phyloP scores from a whole-genome alignment of 2,797 vertebrate genomes.

The Phrynocephalus vlangalii region DNA sequence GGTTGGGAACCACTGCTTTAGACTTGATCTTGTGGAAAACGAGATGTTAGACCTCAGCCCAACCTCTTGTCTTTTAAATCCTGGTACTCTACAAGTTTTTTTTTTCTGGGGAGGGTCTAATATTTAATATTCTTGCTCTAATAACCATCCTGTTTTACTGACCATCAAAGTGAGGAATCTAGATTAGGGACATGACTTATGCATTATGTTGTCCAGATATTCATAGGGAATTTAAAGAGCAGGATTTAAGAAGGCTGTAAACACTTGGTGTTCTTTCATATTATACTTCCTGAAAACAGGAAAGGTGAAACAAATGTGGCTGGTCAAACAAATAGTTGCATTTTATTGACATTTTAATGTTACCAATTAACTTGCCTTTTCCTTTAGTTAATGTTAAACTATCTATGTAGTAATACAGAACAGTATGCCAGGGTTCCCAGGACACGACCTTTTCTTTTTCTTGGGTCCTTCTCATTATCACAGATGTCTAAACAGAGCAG shows the following conservation, averaged over 20 bases:
- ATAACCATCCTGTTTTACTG: not conserved
- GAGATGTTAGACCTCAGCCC: not conserved
- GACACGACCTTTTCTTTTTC: not conserved
- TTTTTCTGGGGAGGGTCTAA: too few species aligned
- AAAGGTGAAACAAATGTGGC: not conserved
- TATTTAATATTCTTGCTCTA: too few species aligned
- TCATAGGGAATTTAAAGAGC: not conserved
- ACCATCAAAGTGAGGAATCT: not conserved
- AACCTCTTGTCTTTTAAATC: not conserved
- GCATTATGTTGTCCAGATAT: not conserved
- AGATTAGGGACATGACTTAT: too few species aligned
- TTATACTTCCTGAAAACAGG: not conserved
- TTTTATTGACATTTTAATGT: slow-evolving; percentile 7
- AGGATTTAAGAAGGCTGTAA: not conserved
- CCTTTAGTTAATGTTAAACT: not conserved
- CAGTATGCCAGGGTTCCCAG: too few species aligned
- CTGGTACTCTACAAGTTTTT: too few species aligned
- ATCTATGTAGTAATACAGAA: not conserved
- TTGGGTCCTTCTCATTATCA: not conserved
- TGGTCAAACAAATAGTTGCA: not conserved
- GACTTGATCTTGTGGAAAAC: not conserved
- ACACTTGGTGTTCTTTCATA: not conserved
- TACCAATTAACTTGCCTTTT: not conserved
- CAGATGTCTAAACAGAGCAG: not conserved
- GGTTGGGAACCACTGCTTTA: not conserved